Percentiles rank a stretch among this genome's conserved stretches.
Evolutionary conservation across 2,113 vertebrate genomes (phyloP).

Genomic region (Gadus macrocephalus): DNA sequence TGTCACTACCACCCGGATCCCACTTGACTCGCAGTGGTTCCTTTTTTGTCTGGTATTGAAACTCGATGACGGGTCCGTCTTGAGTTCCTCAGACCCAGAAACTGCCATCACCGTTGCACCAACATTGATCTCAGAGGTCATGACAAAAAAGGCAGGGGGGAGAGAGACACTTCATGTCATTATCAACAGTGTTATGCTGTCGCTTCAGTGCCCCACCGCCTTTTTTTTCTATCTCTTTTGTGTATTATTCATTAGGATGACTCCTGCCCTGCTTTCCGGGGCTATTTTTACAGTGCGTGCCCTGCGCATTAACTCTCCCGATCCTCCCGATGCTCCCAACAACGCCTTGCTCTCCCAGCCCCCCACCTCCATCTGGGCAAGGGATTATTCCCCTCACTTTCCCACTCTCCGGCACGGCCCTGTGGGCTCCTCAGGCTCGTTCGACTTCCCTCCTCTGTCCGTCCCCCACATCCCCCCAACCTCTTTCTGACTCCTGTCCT

Average conservation of each 20-base stretch:
- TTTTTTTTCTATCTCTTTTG: slow-evolving; percentile 19
- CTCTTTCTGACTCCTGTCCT: slow-evolving; percentile 33
- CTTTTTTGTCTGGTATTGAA: slow-evolving; percentile 10
- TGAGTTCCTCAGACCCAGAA: neutral
- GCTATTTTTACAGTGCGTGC: slow-evolving; percentile 70
- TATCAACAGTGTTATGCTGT: slow-evolving; percentile 48
- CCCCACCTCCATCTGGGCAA: slow-evolving; percentile 51
- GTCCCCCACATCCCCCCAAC: no score
- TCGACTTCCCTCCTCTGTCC: slow-evolving; percentile 4
- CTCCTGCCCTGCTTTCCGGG: slow-evolving; percentile 62
- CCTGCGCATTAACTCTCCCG: slow-evolving; percentile 56
- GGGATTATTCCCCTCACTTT: slow-evolving; percentile 51
- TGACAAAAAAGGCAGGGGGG: slow-evolving; percentile 23
- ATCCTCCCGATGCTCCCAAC: slow-evolving; percentile 44
- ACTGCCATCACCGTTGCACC: slow-evolving; percentile 3
- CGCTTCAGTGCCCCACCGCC: neutral
- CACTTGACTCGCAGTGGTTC: slow-evolving; percentile 12
- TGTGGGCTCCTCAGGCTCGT: slow-evolving; percentile 5
- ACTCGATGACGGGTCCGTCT: neutral
- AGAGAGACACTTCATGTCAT: slow-evolving; percentile 30
- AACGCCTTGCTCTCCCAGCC: slow-evolving; percentile 34
- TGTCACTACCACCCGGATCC: no score
- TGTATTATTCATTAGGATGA: slow-evolving; percentile 71
- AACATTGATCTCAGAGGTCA: slow-evolving; percentile 22
- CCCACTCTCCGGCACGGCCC: slow-evolving; percentile 23